Base-by-base conservation (phyloP, 2,113 vertebrate species). In the Pyxicephalus adspersus region DNA sequence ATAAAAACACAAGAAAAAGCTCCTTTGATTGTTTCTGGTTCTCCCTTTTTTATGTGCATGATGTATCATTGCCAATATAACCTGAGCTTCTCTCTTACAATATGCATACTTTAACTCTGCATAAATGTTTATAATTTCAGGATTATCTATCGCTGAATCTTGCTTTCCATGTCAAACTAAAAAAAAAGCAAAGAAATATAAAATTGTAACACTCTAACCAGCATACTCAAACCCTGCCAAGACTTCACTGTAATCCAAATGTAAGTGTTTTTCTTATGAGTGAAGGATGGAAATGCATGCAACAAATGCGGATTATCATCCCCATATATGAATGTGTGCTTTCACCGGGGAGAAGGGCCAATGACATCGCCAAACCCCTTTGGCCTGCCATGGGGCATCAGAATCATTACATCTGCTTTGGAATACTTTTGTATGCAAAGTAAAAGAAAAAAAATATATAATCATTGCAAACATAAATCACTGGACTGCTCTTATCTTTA, bases 371-470 rank as follows among this genome's bases (percentile, higher is more conserved):
- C 61, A 29, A 25, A 58, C 58, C 54, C 64, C 77, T 45, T 31
- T 61, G 65, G 65, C 55, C 77, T 29, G 54, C 38, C 76, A 58
- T 52, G 16, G 19, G 29, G 25, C 65, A 80, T 50, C 13, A 61
- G 15, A 31, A 71, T 68, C 52, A 60, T 79, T 68, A 68, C 28
- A 38, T 18, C 64, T 58, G n/a, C 64, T 79, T 20, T 70, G 65
- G 77, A 54, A 80, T 70, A 45, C 55, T 51, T 61, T 31, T 70
- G 1, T 60, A 66, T 68, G 64, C 38, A 28, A 61, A 80, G 77
- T 50, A n/a, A 64, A 6, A n/a, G 23, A 50, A 11, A 54, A 54
- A 18, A 9, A 55, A 77, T 29, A 2, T 23, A 25, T 15, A 67
- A 31, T 16, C 51, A 28, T 50, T 78, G 20, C 8, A 45, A 38